Base-by-base conservation (phyloP, 2,797 vertebrate species). In the Acipenser ruthenus region DNA sequence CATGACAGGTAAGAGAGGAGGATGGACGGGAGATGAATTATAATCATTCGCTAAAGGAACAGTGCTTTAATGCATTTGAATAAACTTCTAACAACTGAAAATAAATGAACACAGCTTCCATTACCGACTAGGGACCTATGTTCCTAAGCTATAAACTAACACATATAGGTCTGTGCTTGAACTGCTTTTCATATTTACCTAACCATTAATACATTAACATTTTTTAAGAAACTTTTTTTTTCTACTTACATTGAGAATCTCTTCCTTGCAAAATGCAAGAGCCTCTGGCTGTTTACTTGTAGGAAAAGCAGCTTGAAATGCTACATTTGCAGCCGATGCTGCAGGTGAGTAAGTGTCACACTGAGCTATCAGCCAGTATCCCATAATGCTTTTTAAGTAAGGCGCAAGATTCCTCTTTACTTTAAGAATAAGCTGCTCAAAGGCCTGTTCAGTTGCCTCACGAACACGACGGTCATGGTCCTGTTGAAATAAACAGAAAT, bases 281-380 rank as follows among this genome's bases (percentile, higher is more conserved):
- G 96, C 97, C 81, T 97, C 96, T 0, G 95, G 84, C 71, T 99
- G 97, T 74, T 97, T 99, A 84, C 85, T 76, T 0, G 87, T 85
- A 50, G 96, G 94, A 77, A 99, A 99, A 47, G 95, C 95, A 6
- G 93, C 94, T 77, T 94, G 90, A 78, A 99, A 99, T 67, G 95
- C 93, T 67, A 84, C 78, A 37, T 37, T 88, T 4, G 97, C 95
- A 50, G 95, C 93, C 9, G 91, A 93, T 51, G 97, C 94, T 62
- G 96, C 95, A 13, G 96, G 95, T 7, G 88, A 80, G 48, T 97
- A 93, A 7, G 90, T 91, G 78, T 99, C 97, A 73, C 96, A 98
- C 60, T 99, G 96, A 71, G 94, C 93, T 75, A 99, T 87, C 50
- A 99, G 89, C 97, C 97, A 99, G 79, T 95, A 92, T 60, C 96